Evolutionary conservation across 2,113 vertebrate species (phyloP), one percentile per base, ranked within the genome.

Genomic region (Odocoileus virginianus): DNA sequence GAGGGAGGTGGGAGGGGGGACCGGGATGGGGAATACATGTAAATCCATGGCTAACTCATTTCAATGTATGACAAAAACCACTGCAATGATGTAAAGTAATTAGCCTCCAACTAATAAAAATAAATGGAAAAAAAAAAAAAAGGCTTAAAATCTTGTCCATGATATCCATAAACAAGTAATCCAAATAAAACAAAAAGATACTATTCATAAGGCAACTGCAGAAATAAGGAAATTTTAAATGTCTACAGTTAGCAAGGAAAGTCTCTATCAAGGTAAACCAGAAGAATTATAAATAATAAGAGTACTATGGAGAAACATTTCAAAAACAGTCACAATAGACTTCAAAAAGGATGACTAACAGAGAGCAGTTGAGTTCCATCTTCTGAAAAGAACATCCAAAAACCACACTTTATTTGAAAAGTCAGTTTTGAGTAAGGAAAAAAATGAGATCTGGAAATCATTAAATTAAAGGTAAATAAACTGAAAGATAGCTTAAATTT

Each of bases 331-430:
- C 82, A 50, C 43, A 86, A 76, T 8, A 95, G 54, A 96, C 78
- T 89, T 93, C 58, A 85, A 82, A 95, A 95, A 85, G 21, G 50
- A 91, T 83, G 43, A 94, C 25, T 60, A 71, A 64, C 10, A 6
- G 16, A 94, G 43, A 93, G 40, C 81, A 89, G 55, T 6, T 40
- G 16, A 82, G 52, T 40, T 93, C 92, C 28, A 28, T 47, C 45
- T 71, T 93, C 83, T 84, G 55, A 89, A 94, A 95, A 98, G 47
- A 89, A 91, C 15, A 97, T 79, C n/a, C 50, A 93, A 76, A 67
- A 87, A 93, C 14, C 2, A 0, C 1, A 47, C 40, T 81, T 52
- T 55, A 91, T 19, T 60, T 94, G n/a, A 89, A 91, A 98, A 93
- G 86, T 84, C 85, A 97, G 57, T 76, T 76, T 93, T 91, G 52